phyloP scores from a whole-genome alignment of 2,888 invertebrate species.

The Epiblema foenella region DNA sequence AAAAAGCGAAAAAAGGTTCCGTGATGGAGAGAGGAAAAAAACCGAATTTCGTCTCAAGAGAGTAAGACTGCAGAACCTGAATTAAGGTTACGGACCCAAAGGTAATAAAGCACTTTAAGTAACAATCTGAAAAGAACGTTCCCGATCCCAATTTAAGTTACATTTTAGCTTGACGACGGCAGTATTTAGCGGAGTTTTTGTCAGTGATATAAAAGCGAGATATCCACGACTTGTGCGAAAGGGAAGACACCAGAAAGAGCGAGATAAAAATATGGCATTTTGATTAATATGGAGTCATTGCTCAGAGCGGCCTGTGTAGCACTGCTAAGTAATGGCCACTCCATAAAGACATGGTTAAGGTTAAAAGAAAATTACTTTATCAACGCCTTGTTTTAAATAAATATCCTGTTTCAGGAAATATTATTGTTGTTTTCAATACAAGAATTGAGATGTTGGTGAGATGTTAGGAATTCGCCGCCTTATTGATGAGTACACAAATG shows the following conservation, averaged over 20 bases:
- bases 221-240: constrained; percentile 77
- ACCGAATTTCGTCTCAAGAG: constrained; percentile 83
- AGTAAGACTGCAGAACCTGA: constrained; percentile 82
- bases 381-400: constrained; percentile 85
- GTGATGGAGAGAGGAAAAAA: constrained; percentile 81
- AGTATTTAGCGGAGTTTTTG: constrained; percentile 40
- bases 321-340: constrained; percentile 85
- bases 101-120: constrained; percentile 50
- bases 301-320: constrained; percentile 84
- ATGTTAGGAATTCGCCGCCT: constrained; percentile 79
- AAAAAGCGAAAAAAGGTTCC: constrained; percentile 81
- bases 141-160: constrained; percentile 41
- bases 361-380: constrained; percentile 86
- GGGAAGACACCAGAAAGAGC: constrained; percentile 67
- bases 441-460: constrained; percentile 82
- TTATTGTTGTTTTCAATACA: constrained; percentile 84
- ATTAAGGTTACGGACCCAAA: constrained; percentile 55
- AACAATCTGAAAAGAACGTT: constrained; percentile 45
- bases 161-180: constrained; percentile 35
- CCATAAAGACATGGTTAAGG: constrained; percentile 85
- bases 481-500: constrained; percentile 82
- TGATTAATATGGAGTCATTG: constrained; percentile 84
- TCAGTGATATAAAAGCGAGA: constrained; percentile 66
- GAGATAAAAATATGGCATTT: constrained; percentile 82
- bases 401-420: constrained; percentile 85